phyloP scores from a whole-genome alignment of 30 jellyfish, hydroid and myxozoan species.

The Aurelia coerulea region DNA sequence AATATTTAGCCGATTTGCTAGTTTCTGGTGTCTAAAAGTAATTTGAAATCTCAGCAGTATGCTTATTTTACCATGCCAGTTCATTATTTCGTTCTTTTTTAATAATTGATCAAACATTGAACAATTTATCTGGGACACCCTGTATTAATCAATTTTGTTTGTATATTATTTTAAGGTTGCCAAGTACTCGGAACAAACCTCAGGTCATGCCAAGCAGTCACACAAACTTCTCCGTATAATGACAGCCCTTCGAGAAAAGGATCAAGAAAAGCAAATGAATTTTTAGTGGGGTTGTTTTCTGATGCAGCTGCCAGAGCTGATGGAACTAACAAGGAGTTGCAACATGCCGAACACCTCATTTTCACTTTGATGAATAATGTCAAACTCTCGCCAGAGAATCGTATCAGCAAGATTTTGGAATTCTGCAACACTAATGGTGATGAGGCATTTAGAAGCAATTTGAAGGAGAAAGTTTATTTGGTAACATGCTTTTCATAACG shows the following conservation, averaged over 20 bases:
- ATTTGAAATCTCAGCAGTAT: too few species aligned
- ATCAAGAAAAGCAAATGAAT: background rate
- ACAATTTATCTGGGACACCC: too few species aligned
- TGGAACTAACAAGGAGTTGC: slow-evolving; percentile 12
- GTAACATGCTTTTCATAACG: background rate
- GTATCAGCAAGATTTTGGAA: slow-evolving; percentile 13
- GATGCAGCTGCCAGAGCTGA: background rate
- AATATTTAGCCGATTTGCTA: too few species aligned
- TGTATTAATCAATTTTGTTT: too few species aligned
- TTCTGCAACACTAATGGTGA: slow-evolving; percentile 28
- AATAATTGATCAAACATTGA: too few species aligned
- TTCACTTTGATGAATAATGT: slow-evolving; percentile 1
- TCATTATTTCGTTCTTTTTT: too few species aligned
- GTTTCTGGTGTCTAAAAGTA: too few species aligned
- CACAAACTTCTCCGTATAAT: slow-evolving; percentile 13
- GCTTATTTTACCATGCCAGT: too few species aligned
- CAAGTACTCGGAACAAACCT: slow-evolving; percentile 49
- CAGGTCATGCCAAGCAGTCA: slow-evolving; percentile 34
- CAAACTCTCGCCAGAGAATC: slow-evolving; percentile 14
- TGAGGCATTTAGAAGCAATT: slow-evolving; percentile 9
- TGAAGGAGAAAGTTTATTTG: slow-evolving; percentile 46
- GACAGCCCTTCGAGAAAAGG: background rate
- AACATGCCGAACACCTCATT: slow-evolving; percentile 55
- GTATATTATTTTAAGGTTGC: slow-evolving; percentile 19
- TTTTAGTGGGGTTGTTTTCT: background rate